Percentiles rank a stretch among this genome's conserved stretches.
These are phyloP conservation scores for Drosophila putrida DNA, from an alignment of 2,888 invertebrate genomes.

Conservation along the genomic window DNA sequence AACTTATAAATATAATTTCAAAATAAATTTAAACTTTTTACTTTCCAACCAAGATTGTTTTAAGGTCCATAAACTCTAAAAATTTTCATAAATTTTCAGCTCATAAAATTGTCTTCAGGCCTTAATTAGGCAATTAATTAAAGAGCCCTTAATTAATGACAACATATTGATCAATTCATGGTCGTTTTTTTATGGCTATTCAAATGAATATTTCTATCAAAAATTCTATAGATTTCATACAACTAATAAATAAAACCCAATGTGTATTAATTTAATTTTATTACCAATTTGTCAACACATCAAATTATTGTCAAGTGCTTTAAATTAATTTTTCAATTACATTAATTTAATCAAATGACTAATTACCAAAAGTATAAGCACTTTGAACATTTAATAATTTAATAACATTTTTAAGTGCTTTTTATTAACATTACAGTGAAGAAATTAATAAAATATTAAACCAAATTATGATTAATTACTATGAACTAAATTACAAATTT, in stretches of 20 bases:
- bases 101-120: background rate
- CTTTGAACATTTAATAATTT: no score
- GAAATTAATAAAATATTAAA: no score
- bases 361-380: no score
- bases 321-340: background rate
- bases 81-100: background rate
- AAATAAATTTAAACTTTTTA: background rate
- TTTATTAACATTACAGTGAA: no score
- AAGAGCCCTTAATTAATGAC: slow-evolving; percentile 6
- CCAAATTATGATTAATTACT: no score
- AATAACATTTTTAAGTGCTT: no score
- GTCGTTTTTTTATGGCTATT: slow-evolving; percentile 7
- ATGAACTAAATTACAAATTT: no score
- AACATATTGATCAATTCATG: slow-evolving; percentile 3
- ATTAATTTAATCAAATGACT: background rate
- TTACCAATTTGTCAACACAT: background rate
- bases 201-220: background rate
- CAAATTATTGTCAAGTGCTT: background rate
- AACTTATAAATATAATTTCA: background rate
- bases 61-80: background rate
- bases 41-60: no score
- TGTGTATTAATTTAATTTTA: slow-evolving; percentile 1
- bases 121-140: slow-evolving; percentile 16
- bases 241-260: background rate
- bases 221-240: background rate